Conservation (phyloP, 2,888 invertebrate species). For the Dendrolimus houi region DNA sequence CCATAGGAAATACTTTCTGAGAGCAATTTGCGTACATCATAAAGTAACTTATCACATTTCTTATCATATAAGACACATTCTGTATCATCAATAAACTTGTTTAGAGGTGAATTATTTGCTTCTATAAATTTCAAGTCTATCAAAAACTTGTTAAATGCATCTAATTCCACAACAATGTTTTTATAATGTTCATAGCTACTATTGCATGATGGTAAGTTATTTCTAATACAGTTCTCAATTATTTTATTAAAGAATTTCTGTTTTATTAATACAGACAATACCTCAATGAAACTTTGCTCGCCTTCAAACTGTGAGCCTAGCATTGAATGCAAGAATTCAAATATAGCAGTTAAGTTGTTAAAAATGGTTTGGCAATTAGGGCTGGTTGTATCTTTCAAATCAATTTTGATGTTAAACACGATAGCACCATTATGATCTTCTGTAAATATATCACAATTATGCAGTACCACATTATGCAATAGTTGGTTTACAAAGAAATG, state of each 20-base stretch:
- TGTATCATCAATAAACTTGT: conserved; percentile 58
- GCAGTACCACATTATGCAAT: conserved; percentile 52
- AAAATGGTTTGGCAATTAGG: conserved; percentile 62
- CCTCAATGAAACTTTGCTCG: conserved; percentile 52
- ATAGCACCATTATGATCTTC: conserved; percentile 61
- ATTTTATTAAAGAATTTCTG: conserved; percentile 61
- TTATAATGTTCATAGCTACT: conserved; percentile 56
- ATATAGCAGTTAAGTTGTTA: conserved; percentile 60
- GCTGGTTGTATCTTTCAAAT: conserved; percentile 39
- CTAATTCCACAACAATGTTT: conserved; percentile 55
- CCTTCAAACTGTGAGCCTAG: conserved; percentile 55
- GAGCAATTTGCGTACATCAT: conserved; percentile 46
- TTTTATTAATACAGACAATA: conserved; percentile 51
- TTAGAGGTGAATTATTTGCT: conserved; percentile 48
- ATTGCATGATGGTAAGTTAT: conserved; percentile 57
- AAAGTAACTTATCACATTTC: conserved; percentile 60
- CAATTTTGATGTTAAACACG: conserved; percentile 59
- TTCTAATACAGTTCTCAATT: conserved; percentile 60
- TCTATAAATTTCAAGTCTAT: conserved; percentile 64
- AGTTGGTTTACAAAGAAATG: conserved; percentile 58
- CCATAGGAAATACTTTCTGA: conserved; percentile 52
- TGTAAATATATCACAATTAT: conserved; percentile 62
- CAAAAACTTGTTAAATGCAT: conserved; percentile 61
- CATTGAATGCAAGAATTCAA: conserved; percentile 64
- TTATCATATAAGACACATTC: conserved; percentile 64